phyloP scores from a whole-genome alignment of 2,113 vertebrate genomes.

The Alexandromys fortis region DNA sequence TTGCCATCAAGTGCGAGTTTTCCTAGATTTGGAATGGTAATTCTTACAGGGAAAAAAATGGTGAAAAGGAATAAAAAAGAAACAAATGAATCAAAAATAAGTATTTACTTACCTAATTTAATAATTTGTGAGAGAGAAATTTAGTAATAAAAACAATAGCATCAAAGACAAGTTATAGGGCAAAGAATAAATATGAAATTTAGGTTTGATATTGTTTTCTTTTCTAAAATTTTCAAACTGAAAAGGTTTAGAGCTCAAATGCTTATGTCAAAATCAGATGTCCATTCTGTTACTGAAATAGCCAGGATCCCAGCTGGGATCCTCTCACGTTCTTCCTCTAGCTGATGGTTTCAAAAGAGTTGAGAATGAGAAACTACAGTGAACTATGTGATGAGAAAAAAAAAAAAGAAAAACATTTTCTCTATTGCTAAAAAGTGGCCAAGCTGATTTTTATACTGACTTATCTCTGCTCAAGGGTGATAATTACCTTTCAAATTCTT shows the following conservation, averaged over 20 bases:
- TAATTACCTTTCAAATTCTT: background rate
- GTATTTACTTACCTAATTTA: background rate
- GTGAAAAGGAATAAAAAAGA: background rate
- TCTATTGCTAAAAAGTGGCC: background rate
- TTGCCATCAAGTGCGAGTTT: background rate
- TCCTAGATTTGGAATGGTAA: background rate
- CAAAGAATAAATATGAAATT: no score
- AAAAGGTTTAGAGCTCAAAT: background rate
- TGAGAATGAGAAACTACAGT: background rate
- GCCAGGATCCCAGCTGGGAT: accelerated
- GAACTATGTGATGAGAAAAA: background rate
- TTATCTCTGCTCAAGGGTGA: background rate
- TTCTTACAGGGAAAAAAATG: background rate
- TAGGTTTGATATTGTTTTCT: background rate
- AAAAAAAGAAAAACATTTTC: background rate
- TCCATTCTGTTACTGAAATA: background rate
- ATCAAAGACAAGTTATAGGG: background rate
- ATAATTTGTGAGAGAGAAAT: background rate
- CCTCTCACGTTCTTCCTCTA: accelerated
- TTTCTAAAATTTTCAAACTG: background rate
- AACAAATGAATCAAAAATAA: background rate
- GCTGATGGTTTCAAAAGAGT: no score
- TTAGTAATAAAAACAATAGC: background rate
- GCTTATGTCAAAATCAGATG: background rate
- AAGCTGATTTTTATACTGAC: background rate